Base-by-base conservation (phyloP, 2,113 vertebrate genomes). In the Datnioides undecimradiatus region DNA sequence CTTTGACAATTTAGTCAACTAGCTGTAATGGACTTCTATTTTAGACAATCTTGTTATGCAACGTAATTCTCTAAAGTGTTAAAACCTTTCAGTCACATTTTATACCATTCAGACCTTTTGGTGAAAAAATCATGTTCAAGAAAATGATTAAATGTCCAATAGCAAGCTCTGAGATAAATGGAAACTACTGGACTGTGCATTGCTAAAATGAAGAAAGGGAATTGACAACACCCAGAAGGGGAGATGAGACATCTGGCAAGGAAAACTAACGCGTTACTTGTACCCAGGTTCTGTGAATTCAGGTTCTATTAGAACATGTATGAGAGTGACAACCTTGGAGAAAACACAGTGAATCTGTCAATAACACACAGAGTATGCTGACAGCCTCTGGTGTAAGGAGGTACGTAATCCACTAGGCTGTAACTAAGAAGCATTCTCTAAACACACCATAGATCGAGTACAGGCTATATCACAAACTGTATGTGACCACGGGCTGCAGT, bases 121-220 rank as follows among this genome's bases (percentile, higher is more conserved):
- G 23, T 38, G 17, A 78, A 64, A 59, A 55, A 38, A 72, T 17
- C 19, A 17, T 58, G 57, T 66, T 38, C 5, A 36, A 49, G 58
- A 79, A 81, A 71, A 72, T 23, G 2, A 29, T 54, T 79, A 49
- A 55, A 68, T 58, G 66, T 68, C 45, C 27, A 45, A 46, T 6
- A 36, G 51, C 49, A 60, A 62, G 58, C 45, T 14, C 43, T 21
- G 48, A 76, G 48, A 59, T 54, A 46, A 83, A 82, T 79, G 45
- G 51, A 84, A 89, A 67, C 69, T 17, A 86, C 70, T 63, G 57
- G 79, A 72, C 38, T 76, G 73, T 81, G 66, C 38, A 40, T 29
- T 41, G 54, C 36, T 38, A 41, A 87, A 74, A 86, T 86, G 67
- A 85, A 59, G 36, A 70, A 74, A 63, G 63, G 69, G 66, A 84